Conservation (phyloP, 1,140 invertebrate species). For the Mizuhopecten yessoensis region DNA sequence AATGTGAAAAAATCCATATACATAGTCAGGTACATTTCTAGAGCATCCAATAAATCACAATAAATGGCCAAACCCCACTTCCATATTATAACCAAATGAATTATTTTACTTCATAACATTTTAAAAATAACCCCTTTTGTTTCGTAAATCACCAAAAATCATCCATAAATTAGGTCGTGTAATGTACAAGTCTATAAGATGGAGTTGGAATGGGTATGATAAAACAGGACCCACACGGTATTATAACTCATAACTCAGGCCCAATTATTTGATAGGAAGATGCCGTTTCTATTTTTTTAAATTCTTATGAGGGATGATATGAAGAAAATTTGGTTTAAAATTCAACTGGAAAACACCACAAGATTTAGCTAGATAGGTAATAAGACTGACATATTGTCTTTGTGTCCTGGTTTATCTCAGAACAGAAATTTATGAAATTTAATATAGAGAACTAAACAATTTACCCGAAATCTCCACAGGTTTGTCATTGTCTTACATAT, state of each 20-base stretch:
- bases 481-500: background rate
- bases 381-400: too few relatives aligned
- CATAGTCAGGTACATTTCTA: background rate
- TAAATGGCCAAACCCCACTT: slow-evolving; percentile 19
- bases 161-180: slow-evolving; percentile 9
- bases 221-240: background rate
- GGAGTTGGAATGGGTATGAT: slow-evolving; percentile 11
- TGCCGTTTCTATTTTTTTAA: background rate
- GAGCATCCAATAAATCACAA: background rate
- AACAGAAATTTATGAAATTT: background rate
- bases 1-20: slow-evolving; percentile 18
- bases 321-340: background rate
- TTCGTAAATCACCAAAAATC: slow-evolving; percentile 17
- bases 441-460: too few relatives aligned
- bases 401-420: background rate
- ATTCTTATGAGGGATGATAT: background rate
- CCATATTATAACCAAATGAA: slow-evolving; percentile 17
- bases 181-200: background rate
- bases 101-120: slow-evolving; percentile 14
- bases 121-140: slow-evolving; percentile 26
- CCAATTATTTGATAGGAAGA: slow-evolving; percentile 32
- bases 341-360: background rate
- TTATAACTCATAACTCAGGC: background rate
- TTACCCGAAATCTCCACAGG: too few relatives aligned
- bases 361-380: background rate